Conservation (phyloP, 2,888 invertebrate genomes). For the Hipparchia semele region DNA sequence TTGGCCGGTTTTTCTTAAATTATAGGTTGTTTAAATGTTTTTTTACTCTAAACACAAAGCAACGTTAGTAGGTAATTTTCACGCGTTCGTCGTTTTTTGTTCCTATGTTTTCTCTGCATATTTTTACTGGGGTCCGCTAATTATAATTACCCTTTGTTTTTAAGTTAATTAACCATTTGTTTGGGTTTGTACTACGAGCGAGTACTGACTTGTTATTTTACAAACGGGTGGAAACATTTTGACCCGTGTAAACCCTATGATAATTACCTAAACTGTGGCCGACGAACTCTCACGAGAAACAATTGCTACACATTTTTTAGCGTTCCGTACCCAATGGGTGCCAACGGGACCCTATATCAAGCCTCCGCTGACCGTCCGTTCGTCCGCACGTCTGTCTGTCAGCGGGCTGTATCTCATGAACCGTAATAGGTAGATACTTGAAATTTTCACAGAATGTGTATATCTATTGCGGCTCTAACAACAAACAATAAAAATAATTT, state of each 20-base stretch:
- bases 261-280: not conserved
- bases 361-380: too few relatives aligned
- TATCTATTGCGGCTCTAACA: too few relatives aligned
- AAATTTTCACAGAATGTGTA: too few relatives aligned
- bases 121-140: slow-evolving; percentile 21
- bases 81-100: slow-evolving; percentile 14
- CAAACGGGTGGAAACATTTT: slow-evolving; percentile 12
- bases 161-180: slow-evolving; percentile 26
- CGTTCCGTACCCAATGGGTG: too few relatives aligned
- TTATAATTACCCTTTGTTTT: slow-evolving; percentile 25
- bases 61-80: slow-evolving; percentile 12
- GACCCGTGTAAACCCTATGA: not conserved
- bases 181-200: slow-evolving; percentile 3
- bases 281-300: not conserved
- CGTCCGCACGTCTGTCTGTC: too few relatives aligned
- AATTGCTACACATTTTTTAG: too few relatives aligned
- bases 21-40: not conserved
- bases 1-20: too few relatives aligned
- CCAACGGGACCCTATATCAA: too few relatives aligned
- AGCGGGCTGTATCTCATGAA: too few relatives aligned
- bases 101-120: slow-evolving; percentile 1
- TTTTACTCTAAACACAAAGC: slow-evolving; percentile 3
- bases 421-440: too few relatives aligned
- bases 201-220: not conserved
- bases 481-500: too few relatives aligned